Evolutionary conservation across 2,113 vertebrate species (phyloP).

Genomic region (Symphodus melops): DNA sequence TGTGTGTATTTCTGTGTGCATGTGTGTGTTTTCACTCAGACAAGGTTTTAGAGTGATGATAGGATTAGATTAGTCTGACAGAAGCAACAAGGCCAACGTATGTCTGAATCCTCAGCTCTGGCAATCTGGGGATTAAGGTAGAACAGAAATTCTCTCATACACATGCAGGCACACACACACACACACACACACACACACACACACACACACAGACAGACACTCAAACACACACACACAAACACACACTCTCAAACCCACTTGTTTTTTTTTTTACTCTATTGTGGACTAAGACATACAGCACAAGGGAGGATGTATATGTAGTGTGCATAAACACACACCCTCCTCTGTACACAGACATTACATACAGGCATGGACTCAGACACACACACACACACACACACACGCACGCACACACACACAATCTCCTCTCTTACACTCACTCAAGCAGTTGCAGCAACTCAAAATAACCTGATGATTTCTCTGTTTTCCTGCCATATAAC

Average conservation of each 20-base stretch:
- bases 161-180: slow-evolving; percentile 4
- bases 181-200: slow-evolving; percentile 20
- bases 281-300: slow-evolving; percentile 27
- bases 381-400: slow-evolving; percentile 15
- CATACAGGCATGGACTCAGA: slow-evolving; percentile 21
- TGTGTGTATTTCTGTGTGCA: slow-evolving; percentile 21
- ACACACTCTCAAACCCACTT: slow-evolving; percentile 16
- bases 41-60: slow-evolving; percentile 69
- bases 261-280: no score
- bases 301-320: no score
- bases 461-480: slow-evolving; percentile 60
- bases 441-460: slow-evolving; percentile 21
- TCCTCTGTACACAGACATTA: background rate
- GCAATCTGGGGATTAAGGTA: slow-evolving; percentile 70
- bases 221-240: slow-evolving; percentile 15
- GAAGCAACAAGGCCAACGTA: slow-evolving; percentile 62
- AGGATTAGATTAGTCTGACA: slow-evolving; percentile 74
- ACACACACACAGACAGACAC: slow-evolving; percentile 1
- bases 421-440: background rate
- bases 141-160: slow-evolving; percentile 31
- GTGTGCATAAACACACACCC: background rate
- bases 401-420: slow-evolving; percentile 10
- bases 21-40: slow-evolving; percentile 41
- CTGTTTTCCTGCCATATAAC: slow-evolving; percentile 49
- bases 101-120: slow-evolving; percentile 61